A percentile compares a stretch with the other conserved stretches of the same genome.
Conservation (phyloP, 2,797 vertebrate genomes). For the Diceros bicornis region DNA sequence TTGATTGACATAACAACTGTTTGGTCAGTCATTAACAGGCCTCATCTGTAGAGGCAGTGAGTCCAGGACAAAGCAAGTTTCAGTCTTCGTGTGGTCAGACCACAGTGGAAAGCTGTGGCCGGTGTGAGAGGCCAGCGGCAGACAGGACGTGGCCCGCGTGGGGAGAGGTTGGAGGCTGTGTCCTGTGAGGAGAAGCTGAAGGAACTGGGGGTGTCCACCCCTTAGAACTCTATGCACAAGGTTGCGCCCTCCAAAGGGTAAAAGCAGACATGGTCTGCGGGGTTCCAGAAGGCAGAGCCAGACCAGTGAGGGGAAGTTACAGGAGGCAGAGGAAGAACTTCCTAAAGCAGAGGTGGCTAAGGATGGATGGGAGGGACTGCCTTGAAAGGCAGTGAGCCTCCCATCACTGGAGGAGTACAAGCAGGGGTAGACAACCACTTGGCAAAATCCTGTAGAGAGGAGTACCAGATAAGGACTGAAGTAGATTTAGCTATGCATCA, state of each 20-base stretch:
- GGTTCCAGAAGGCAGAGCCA: background rate
- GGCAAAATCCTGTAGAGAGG: background rate
- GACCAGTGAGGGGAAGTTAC: background rate
- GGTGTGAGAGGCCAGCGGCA: background rate
- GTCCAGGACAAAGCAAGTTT: background rate
- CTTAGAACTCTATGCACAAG: background rate
- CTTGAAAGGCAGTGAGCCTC: background rate
- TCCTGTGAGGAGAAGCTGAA: background rate
- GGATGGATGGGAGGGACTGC: background rate
- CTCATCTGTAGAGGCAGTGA: background rate
- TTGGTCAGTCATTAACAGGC: background rate
- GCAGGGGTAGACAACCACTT: background rate
- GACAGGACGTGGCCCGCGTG: background rate
- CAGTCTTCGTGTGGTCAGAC: background rate
- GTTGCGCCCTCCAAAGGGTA: background rate
- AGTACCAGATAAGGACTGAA: background rate
- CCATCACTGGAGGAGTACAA: background rate
- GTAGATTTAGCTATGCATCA: background rate
- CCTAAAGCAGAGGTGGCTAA: background rate
- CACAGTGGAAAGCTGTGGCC: background rate
- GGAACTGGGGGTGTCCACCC: background rate
- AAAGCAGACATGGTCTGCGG: background rate
- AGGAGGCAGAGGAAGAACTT: background rate
- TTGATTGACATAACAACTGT: background rate
- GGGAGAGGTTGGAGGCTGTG: background rate